phyloP scores from a whole-genome alignment of 2,888 invertebrate species.

The Odontothrips loti region DNA sequence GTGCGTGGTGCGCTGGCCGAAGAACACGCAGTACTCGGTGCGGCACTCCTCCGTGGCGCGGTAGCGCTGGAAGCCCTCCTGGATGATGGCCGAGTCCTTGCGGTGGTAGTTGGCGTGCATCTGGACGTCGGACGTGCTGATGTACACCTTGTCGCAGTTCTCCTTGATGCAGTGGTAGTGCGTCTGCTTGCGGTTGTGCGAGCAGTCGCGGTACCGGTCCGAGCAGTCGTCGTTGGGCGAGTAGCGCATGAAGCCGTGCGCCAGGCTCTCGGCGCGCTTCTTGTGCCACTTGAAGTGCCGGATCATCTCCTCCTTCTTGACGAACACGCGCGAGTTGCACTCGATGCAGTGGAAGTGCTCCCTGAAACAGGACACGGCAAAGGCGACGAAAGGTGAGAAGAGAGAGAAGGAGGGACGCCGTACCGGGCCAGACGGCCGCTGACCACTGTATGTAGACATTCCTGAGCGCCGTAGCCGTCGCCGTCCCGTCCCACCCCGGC shows the following conservation, averaged over 20 bases:
- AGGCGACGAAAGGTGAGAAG: slow-evolving; percentile 28
- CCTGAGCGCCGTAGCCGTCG: neutral
- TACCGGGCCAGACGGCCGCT: neutral
- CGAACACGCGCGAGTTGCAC: slow-evolving; percentile 79
- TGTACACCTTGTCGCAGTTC: slow-evolving; percentile 91
- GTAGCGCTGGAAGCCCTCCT: slow-evolving; percentile 95
- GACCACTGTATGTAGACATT: neutral
- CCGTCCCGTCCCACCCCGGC: neutral
- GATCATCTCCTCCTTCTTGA: slow-evolving; percentile 98
- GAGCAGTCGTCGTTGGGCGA: slow-evolving; percentile 94
- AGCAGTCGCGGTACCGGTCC: slow-evolving; percentile 72
- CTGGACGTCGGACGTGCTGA: slow-evolving; percentile 97
- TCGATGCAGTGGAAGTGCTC: slow-evolving; percentile 93
- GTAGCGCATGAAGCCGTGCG: slow-evolving; percentile 92
- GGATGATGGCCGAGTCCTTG: slow-evolving; percentile 95
- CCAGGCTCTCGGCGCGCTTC: slow-evolving; percentile 93
- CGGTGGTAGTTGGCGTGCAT: slow-evolving; percentile 99
- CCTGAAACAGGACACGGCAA: slow-evolving; percentile 47
- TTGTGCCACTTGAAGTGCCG: slow-evolving; percentile 99
- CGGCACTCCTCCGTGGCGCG: slow-evolving; percentile 94
- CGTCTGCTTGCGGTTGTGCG: slow-evolving; percentile 90
- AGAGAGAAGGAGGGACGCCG: neutral
- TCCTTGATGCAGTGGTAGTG: slow-evolving; percentile 97
- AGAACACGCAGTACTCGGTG: slow-evolving; percentile 85
- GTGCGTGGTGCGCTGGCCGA: slow-evolving; percentile 92